Base-by-base conservation (phyloP, 2,888 invertebrate species). In the Leucozona laternaria region DNA sequence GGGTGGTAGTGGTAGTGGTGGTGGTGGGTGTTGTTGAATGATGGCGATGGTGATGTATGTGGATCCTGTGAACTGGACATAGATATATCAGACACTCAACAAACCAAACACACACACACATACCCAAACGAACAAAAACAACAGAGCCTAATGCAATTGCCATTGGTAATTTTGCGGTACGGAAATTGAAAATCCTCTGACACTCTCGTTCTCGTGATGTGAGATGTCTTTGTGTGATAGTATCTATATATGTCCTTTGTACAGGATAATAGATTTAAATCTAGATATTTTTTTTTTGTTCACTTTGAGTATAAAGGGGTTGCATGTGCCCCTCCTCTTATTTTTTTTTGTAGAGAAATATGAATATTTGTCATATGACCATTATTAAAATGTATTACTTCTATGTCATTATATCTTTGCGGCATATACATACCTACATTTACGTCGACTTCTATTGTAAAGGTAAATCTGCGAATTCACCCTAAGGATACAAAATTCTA, bases 151-250 rank as follows among this genome's bases (percentile, higher is more conserved):
- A 86, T 86, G 82, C 82, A 82, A 86, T 86, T 86, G 86, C 70
- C 45, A 81, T 86, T 86, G 82, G 70, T 86, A 86, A 86, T 86
- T 79, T 86, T 86, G 82, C 57, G 82, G 82, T 58, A 71, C 86
- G 86, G 86, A 86, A 86, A 86, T 86, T 86, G 86, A 75, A 86
- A 86, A 86, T 82, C 37, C 85, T 70, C 78, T 82, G 70, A 34
- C 43, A 62, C 71, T 43, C 43, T 57, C 28, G 45, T 50, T 53
- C 31, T 45, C 28, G 57, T 58, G n/a, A 31, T 31, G 5, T 25
- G 20, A 17, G 60, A 10, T 17, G 28, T 53, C 22, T 70, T 2
- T 55, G 55, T 50, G 4, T 10, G 48, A 48, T 48, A 10, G 17
- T 48, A 48, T 48, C 48, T 20, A 48, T 50, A 50, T 25, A 50